These are phyloP conservation scores for Halisarca cf. caerulea DNA, from an alignment of 37 sponge, comb jelly and placozoan genomes.

Conservation along the genomic window DNA sequence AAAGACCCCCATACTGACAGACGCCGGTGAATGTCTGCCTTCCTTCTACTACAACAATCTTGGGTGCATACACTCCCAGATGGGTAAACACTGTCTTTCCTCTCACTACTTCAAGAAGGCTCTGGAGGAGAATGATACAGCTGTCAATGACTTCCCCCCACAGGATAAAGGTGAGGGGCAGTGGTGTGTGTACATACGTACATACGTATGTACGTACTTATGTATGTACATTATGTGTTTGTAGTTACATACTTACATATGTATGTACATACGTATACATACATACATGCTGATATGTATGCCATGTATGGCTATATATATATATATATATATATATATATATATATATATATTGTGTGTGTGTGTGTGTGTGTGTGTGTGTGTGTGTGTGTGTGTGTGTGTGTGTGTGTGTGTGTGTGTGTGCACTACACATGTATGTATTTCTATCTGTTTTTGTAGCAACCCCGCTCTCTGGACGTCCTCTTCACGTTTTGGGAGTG, in stretches of 20 bases:
- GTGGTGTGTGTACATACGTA: background rate
- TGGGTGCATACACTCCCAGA: constrained; percentile 87
- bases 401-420: background rate
- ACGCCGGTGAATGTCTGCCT: constrained; percentile 85
- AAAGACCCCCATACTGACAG: constrained; percentile 75
- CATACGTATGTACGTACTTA: background rate
- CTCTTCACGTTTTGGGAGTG: constrained; percentile 71
- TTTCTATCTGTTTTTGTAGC: constrained; percentile 26
- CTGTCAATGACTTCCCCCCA: constrained; percentile 84
- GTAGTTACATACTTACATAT: too few relatives aligned
- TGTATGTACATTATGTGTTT: background rate
- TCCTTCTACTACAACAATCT: constrained; percentile 93
- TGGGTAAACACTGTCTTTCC: constrained; percentile 85
- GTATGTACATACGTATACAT: too few relatives aligned
- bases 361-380: background rate
- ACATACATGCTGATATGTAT: background rate
- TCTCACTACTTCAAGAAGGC: constrained; percentile 90
- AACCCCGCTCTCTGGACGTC: constrained; percentile 84
- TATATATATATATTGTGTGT: background rate
- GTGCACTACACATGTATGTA: background rate
- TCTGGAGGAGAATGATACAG: constrained; percentile 91
- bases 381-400: background rate
- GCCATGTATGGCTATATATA: background rate
- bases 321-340: background rate
- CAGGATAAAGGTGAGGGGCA: constrained; percentile 62